Evolutionary conservation across 2,113 vertebrate species (phyloP).

Genomic region (Orthonyx spaldingii): DNA sequence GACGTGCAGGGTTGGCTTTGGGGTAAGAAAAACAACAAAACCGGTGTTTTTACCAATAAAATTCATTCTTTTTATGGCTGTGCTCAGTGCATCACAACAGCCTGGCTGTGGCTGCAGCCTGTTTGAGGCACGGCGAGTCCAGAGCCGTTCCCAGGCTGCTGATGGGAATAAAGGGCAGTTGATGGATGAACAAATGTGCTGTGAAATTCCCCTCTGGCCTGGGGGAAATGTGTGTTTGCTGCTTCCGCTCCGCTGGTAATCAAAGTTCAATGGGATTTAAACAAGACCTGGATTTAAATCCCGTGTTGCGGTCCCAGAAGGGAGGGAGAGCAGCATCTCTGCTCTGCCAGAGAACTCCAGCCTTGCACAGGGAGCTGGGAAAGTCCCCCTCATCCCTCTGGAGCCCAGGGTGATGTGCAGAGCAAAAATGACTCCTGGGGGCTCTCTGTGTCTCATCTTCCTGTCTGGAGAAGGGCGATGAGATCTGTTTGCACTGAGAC

Average conservation of each 20-base stretch:
- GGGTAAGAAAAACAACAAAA: too few relatives aligned
- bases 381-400: neutral
- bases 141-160: neutral
- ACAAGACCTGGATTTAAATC: neutral
- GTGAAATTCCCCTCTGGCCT: neutral
- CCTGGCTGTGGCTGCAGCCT: neutral
- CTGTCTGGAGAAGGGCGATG: neutral
- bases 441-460: neutral
- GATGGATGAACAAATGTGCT: neutral
- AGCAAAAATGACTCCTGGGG: neutral
- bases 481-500: neutral
- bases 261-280: neutral
- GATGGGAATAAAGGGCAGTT: neutral
- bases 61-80: neutral
- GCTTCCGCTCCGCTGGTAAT: neutral
- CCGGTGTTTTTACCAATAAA: neutral
- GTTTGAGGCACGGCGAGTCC: neutral
- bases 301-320: neutral
- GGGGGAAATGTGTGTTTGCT: neutral
- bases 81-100: neutral
- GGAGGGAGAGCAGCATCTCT: neutral
- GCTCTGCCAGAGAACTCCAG: neutral
- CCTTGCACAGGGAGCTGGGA: neutral
- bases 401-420: neutral
- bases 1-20: neutral